phyloP scores from a whole-genome alignment of 2,113 vertebrate species.

The Hemibagrus wyckioides region DNA sequence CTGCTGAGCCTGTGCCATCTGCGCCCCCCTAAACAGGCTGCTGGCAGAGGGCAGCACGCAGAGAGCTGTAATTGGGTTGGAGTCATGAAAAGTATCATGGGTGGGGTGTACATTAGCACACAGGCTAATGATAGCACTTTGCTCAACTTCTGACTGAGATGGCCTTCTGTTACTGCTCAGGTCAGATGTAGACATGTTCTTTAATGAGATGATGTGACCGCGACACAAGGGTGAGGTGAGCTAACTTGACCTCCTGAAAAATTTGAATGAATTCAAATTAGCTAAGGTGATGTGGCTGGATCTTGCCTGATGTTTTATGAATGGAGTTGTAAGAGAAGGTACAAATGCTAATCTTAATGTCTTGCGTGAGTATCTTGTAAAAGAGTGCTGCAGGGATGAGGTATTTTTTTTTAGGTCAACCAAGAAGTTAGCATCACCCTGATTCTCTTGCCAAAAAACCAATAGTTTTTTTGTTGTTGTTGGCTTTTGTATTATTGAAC shows the following conservation, averaged over 20 bases:
- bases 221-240: constrained; percentile 15
- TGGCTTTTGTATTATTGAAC: too few species aligned
- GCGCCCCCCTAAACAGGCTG: constrained; percentile 48
- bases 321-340: background rate
- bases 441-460: too few species aligned
- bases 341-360: background rate
- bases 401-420: too few species aligned
- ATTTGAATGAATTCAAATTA: background rate
- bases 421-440: too few species aligned
- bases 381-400: too few species aligned
- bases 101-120: constrained; percentile 42
- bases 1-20: constrained; percentile 54
- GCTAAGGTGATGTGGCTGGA: background rate
- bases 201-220: constrained; percentile 19
- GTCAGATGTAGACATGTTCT: constrained; percentile 42
- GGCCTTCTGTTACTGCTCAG: constrained; percentile 43
- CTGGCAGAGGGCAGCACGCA: constrained; percentile 52
- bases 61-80: constrained; percentile 55
- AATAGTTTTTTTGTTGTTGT: too few species aligned
- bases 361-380: background rate
- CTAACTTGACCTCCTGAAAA: background rate
- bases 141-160: constrained; percentile 38
- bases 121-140: constrained; percentile 46
- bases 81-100: constrained; percentile 38
- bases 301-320: constrained; percentile 1